A percentile compares a stretch with the other conserved stretches of the same genome.
Conservation (phyloP, 2,797 vertebrate species). For the Dicrostonyx torquatus region DNA sequence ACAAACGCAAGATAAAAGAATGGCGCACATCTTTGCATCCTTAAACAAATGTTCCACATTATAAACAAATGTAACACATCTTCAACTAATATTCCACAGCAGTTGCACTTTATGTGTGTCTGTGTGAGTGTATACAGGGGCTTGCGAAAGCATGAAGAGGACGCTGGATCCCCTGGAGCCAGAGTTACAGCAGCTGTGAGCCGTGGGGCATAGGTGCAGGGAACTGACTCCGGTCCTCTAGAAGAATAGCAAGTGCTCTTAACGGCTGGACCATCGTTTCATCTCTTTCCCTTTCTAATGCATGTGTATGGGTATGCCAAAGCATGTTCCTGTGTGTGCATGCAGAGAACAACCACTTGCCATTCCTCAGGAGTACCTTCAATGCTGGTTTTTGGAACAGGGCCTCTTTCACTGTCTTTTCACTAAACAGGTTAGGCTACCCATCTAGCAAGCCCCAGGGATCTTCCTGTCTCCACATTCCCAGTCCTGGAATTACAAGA, state of each 20-base stretch:
- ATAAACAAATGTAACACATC: neutral
- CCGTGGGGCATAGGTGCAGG: neutral
- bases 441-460: neutral
- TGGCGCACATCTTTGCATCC: neutral
- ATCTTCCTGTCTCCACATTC: neutral
- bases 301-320: neutral
- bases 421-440: neutral
- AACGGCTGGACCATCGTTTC: neutral
- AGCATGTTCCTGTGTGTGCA: neutral
- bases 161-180: neutral
- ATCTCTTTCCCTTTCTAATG: neutral
- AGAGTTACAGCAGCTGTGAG: neutral
- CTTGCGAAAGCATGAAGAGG: neutral
- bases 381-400: neutral
- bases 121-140: neutral
- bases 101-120: neutral
- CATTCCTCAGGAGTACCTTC: neutral
- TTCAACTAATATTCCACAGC: neutral
- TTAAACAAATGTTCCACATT: neutral
- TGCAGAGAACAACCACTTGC: neutral
- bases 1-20: neutral
- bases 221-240: neutral
- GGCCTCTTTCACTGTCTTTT: neutral
- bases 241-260: neutral
- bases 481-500: neutral